Evolutionary conservation across 2,888 invertebrate genomes (phyloP), one percentile per base, ranked within the genome.

Genomic region (Nomada fabriciana): DNA sequence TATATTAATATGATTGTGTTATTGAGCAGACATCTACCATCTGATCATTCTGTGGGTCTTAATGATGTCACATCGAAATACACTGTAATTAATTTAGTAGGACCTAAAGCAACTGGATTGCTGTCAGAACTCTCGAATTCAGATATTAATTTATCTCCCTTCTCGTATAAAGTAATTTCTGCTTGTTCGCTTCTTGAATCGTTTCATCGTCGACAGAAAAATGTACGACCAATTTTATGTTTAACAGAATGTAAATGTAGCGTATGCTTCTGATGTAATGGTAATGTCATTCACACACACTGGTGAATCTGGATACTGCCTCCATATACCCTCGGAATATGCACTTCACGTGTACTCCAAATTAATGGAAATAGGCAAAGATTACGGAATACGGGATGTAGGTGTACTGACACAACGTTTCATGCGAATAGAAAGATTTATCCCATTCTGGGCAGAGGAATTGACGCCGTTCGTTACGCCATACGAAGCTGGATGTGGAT

Each of bases 381-480:
- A 96, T 92, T 96, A 96, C 91, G 96, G 96, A 10, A 95, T 95
- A 0, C 94, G 96, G 64, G 96, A 96, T 92, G 96, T 96, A 18
- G 97, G 96, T 2, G 96, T 96, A 86, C 94, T 96, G 65, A 96
- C 96, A 0, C 95, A 96, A 91, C 94, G 96, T 68, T 96, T 95
- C 84, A 95, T 96, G 94, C 93, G 96, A 80, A 95, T 96, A 76
- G 96, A 96, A 92, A 95, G 96, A 88, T 96, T 96, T 91, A 96
- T 96, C 89, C 96, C 96, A 5, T 96, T 96, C 93, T 96, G 96
- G 96, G 96, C 96, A 0, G 96, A 96, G 88, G 96, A 96, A 92
- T 93, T 97, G 36, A 95, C 95, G 36, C 95, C 95, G 82, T 95
- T 95, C 69, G 95, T 95, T 4, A 96, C 95, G 2, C 96, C 96